These are phyloP conservation scores for Philopedon plagiatum DNA, from an alignment of 2,888 invertebrate genomes.

Conservation along the genomic window DNA sequence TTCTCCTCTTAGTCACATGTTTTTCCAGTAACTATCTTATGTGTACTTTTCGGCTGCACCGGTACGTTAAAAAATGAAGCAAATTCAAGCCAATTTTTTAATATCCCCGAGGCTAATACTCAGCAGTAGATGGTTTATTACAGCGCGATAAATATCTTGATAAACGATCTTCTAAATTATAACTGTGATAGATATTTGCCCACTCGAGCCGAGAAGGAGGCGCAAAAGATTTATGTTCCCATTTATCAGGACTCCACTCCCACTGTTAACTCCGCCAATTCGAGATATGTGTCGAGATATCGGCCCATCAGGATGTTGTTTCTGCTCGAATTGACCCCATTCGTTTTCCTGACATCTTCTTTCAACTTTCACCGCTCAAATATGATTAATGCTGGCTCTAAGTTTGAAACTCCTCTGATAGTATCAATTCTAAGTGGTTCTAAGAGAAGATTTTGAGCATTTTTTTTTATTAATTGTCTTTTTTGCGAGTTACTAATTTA, in stretches of 20 bases:
- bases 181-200: constrained; percentile 71
- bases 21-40: too few relatives aligned
- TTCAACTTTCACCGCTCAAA: constrained; percentile 65
- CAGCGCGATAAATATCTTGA: constrained; percentile 62
- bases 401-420: constrained; percentile 50
- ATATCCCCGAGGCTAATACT: not conserved
- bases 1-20: too few relatives aligned
- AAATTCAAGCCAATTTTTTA: not conserved
- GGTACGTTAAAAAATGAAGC: not conserved
- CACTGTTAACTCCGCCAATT: constrained; percentile 67
- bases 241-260: constrained; percentile 71
- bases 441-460: not conserved
- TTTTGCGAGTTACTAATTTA: too few relatives aligned
- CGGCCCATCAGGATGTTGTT: constrained; percentile 67
- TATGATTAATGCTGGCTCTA: constrained; percentile 61
- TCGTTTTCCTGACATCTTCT: constrained; percentile 69
- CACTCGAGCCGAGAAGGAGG: constrained; percentile 70
- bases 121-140: not conserved
- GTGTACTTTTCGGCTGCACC: too few relatives aligned
- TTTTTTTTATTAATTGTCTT: too few relatives aligned
- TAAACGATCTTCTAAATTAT: constrained; percentile 71
- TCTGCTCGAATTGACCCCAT: constrained; percentile 69
- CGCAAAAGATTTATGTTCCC: constrained; percentile 68
- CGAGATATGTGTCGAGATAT: constrained; percentile 72
- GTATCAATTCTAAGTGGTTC: constrained; percentile 59